Evolutionary conservation across 2,113 vertebrate species (phyloP).

Genomic region (Salvelinus alpinus): DNA sequence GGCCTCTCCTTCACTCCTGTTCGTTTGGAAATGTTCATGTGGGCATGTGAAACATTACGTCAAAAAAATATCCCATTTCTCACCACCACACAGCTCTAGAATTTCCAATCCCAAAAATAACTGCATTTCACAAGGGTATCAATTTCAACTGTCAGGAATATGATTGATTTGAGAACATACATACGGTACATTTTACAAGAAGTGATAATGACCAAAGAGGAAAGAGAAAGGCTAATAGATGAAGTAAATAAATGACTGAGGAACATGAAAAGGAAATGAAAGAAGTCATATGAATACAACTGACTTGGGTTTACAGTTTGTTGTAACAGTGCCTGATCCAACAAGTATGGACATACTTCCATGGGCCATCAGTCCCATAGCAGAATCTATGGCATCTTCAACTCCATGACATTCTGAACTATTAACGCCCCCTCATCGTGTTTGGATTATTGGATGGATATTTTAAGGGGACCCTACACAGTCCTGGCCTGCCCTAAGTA

Average conservation of each 20-base stretch:
- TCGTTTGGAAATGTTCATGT: neutral
- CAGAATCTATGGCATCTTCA: neutral
- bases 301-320: conserved; percentile 32
- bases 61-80: neutral
- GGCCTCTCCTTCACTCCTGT: conserved; percentile 63
- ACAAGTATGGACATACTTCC: neutral
- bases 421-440: neutral
- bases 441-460: neutral
- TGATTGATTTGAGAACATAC: too few species aligned
- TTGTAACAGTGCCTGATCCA: neutral
- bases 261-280: neutral
- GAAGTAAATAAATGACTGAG: neutral
- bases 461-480: neutral
- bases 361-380: neutral
- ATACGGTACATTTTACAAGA: too few species aligned
- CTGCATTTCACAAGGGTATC: neutral
- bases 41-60: neutral
- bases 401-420: neutral
- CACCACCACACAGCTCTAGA: neutral
- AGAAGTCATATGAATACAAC: neutral
- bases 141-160: too few species aligned
- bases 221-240: neutral
- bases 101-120: neutral
- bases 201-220: neutral
- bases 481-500: neutral